A percentile compares a stretch with the other conserved stretches of the same genome.
Conservation (phyloP, 2,797 vertebrate species). For the Decapterus maruadsi region DNA sequence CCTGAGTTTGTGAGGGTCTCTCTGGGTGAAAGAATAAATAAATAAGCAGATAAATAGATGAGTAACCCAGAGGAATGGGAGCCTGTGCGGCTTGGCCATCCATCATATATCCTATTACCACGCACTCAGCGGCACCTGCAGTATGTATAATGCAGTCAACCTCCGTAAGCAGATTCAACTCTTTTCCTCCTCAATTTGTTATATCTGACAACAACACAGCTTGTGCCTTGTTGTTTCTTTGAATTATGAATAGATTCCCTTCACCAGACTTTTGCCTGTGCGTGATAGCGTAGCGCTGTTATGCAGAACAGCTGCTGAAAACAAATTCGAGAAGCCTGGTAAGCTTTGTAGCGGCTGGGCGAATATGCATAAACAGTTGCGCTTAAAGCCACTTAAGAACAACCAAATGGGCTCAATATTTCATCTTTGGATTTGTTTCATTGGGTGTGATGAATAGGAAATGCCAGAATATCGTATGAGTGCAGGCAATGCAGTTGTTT, state of each 20-base stretch:
- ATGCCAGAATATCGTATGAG: conserved; percentile 37
- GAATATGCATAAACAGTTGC: conserved; percentile 81
- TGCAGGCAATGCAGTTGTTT: conserved; percentile 43
- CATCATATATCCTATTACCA: conserved; percentile 88
- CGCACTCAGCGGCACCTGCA: conserved; percentile 76
- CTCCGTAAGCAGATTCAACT: conserved; percentile 84
- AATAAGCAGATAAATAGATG: conserved; percentile 87
- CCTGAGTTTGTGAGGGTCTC: conserved; percentile 73
- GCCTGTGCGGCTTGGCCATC: conserved; percentile 77
- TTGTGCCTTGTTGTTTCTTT: conserved; percentile 74
- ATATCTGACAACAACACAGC: conserved; percentile 81
- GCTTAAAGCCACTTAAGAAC: conserved; percentile 80
- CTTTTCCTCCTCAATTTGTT: conserved; percentile 85
- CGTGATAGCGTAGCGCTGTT: conserved; percentile 65
- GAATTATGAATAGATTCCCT: conserved; percentile 84
- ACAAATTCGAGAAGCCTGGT: conserved; percentile 68
- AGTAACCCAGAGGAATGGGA: conserved; percentile 82
- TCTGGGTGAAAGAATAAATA: conserved; percentile 81
- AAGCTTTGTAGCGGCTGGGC: conserved; percentile 65
- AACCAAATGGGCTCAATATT: conserved; percentile 76
- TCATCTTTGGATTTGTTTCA: conserved; percentile 76
- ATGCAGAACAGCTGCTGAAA: conserved; percentile 78
- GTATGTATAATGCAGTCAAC: conserved; percentile 85
- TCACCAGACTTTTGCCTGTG: conserved; percentile 66
- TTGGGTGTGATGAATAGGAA: conserved; percentile 72